A percentile compares a stretch with the other conserved stretches of the same genome.
Evolutionary conservation across 1,140 invertebrate genomes (phyloP).

Genomic region (Bombus haemorrhoidalis): DNA sequence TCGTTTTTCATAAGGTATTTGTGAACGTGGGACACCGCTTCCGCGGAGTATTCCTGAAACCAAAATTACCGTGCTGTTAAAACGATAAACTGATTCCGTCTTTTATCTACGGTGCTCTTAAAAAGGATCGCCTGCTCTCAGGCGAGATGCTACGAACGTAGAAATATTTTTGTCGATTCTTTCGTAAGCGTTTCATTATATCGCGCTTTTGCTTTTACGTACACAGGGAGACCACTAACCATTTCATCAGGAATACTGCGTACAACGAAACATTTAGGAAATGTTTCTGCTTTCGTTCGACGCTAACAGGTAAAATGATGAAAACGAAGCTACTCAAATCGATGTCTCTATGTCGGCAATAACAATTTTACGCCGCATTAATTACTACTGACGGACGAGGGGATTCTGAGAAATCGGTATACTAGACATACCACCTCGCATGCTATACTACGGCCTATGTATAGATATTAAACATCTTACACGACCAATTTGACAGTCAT

Average conservation of each 20-base stretch:
- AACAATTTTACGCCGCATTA: background rate
- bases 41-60: constrained; percentile 96
- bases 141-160: fast-evolving
- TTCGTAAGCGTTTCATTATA: too few relatives aligned
- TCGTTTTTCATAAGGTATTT: constrained; percentile 98
- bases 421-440: background rate
- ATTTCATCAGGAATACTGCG: too few relatives aligned
- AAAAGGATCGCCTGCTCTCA: background rate
- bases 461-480: background rate
- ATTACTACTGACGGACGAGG: background rate
- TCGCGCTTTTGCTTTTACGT: too few relatives aligned
- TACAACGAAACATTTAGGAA: too few relatives aligned
- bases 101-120: fast-evolving
- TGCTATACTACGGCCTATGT: background rate
- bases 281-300: background rate
- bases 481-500: too few relatives aligned
- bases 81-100: background rate
- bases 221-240: fast-evolving
- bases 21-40: constrained; percentile 98
- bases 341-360: background rate
- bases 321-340: background rate
- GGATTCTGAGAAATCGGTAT: background rate
- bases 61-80: background rate
- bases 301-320: background rate
- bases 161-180: background rate